Evolutionary conservation across 2,113 vertebrate genomes (phyloP).

Genomic region (Malurus alboscapulatus): DNA sequence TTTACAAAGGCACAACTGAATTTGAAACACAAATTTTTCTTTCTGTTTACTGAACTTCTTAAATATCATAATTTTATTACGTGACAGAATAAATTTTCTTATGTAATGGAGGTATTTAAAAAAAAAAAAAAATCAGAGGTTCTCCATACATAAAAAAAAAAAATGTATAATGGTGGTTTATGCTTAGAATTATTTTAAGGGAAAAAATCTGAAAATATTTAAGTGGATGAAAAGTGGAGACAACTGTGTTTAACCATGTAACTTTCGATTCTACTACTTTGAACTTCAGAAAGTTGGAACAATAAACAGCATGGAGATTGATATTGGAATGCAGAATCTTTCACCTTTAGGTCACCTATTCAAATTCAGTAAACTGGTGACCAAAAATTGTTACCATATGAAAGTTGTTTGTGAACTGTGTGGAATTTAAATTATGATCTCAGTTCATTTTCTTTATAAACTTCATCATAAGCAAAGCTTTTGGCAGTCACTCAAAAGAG

Average conservation of each 20-base stretch:
- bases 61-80: not conserved
- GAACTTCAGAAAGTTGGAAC: slow-evolving; percentile 8
- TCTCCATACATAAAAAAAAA: not conserved
- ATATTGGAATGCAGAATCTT: slow-evolving; percentile 19
- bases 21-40: not conserved
- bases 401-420: slow-evolving; percentile 22
- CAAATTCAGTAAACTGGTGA: slow-evolving; percentile 23
- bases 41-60: not conserved
- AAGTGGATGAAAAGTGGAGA: not conserved
- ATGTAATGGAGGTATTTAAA: not conserved
- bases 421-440: slow-evolving; percentile 47
- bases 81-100: not conserved
- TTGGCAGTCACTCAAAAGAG: slow-evolving; percentile 12
- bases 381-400: slow-evolving; percentile 50
- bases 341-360: slow-evolving; percentile 43
- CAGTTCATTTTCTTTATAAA: slow-evolving; percentile 44
- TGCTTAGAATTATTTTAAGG: not conserved
- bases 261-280: not conserved
- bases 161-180: not conserved
- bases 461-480: slow-evolving; percentile 16
- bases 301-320: not conserved
- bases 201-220: not conserved
- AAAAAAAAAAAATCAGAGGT: not conserved
- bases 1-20: not conserved
- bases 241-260: not conserved